Base-by-base conservation (phyloP, 1,140 invertebrate genomes). In the Sitobion miscanthi region DNA sequence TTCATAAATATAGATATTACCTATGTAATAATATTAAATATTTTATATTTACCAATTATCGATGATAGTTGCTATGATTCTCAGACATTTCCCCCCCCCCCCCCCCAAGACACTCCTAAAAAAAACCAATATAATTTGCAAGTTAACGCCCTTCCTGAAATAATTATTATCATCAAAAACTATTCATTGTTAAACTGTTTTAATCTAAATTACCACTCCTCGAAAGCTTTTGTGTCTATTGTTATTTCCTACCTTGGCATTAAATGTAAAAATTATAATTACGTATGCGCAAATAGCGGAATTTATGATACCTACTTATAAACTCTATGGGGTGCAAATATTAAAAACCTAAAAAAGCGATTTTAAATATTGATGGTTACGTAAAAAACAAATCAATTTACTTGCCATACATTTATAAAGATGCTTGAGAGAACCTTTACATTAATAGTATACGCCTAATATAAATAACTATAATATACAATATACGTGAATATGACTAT, bases 51-150 rank as follows among this genome's bases (percentile, higher is more conserved):
- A 82, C 77, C n/a, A 82, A 21, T 82, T 82, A 82, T 3, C 1
- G 8, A 85, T 85, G 38, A n/a, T n/a, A 69, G 30, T 69, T 30
- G 17, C 0, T 25, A 25, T 42, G 42, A 85, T 42, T 85, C 21
- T 85, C 35, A 82, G 35, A 85, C 20, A 85, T 42, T 54, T 89
- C 5, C 17, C 49, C 20, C 54, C 38, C 35, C 35, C 35, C 35
- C 35, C 35, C 35, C 35, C 35, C 8, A 38, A 54, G 49, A 54
- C 87, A 89, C 87, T 89, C 87, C 87, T 89, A 89, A 89, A 20
- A 89, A 89, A 21, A 89, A 89, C 49, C 87, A 89, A 89, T 89
- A 89, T 89, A 89, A 89, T 89, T 89, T 89, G 87, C 87, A 89
- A 23, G 87, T 54, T 88, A 88, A 54, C 87, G 87, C 87, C 87